These are phyloP conservation scores for Myripristis murdjan DNA, from an alignment of 2,797 vertebrate genomes.

Conservation along the genomic window DNA sequence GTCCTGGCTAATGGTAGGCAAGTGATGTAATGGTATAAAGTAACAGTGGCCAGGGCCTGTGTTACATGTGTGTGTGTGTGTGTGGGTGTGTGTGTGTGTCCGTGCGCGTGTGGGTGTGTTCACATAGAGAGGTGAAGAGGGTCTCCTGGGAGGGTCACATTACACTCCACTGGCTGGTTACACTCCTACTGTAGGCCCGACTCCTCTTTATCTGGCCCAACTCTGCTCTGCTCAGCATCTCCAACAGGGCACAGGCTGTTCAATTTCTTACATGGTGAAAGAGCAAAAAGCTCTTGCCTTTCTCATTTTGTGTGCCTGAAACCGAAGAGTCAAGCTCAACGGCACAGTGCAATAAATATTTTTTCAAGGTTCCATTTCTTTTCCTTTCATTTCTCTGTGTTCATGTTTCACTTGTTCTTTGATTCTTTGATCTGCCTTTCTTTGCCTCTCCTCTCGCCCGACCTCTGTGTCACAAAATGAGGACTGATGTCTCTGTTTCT, in stretches of 20 bases:
- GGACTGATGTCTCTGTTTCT: constrained; percentile 40
- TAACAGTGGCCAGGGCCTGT: constrained; percentile 41
- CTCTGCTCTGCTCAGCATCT: background rate
- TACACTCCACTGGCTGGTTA: constrained; percentile 42
- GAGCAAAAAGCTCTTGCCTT: constrained; percentile 15
- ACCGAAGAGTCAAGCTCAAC: constrained; percentile 3
- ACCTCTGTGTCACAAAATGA: constrained; percentile 31
- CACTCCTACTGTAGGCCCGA: background rate
- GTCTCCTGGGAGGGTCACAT: constrained; percentile 66
- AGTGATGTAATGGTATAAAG: constrained; percentile 48
- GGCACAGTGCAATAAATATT: background rate
- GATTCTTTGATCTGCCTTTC: background rate
- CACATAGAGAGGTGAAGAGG: constrained; percentile 42
- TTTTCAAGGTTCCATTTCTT: background rate
- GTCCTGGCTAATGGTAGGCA: constrained; percentile 35
- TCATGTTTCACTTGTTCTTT: constrained; percentile 1
- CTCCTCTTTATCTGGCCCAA: background rate
- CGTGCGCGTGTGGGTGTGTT: background rate
- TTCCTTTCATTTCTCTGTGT: background rate
- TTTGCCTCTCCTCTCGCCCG: background rate
- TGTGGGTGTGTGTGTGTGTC: background rate
- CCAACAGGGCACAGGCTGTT: constrained; percentile 1
- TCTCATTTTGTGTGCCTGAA: constrained; percentile 23
- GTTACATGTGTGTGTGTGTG: background rate
- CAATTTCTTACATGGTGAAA: background rate